Conservation (phyloP, 2,113 vertebrate genomes). For the Odocoileus hemionus region DNA sequence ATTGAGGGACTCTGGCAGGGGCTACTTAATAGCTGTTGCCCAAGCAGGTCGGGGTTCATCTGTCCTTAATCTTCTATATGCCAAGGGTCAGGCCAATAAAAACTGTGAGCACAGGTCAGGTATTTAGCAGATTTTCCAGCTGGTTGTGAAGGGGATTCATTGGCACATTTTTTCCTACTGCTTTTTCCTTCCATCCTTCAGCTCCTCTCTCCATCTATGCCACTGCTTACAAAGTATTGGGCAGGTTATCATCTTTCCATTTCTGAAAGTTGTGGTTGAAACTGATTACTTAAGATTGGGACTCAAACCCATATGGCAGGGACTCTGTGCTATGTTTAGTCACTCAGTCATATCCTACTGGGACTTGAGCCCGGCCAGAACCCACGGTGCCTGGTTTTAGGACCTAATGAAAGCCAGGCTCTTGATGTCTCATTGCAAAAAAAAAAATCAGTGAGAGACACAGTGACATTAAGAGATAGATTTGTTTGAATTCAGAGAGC, state of each 20-base stretch:
- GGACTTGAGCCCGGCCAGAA: fast-evolving
- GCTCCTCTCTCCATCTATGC: neutral
- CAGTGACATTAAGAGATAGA: neutral
- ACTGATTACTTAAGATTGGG: neutral
- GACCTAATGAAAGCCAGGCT: neutral
- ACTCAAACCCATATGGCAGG: neutral
- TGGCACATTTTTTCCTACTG: neutral
- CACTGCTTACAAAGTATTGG: neutral
- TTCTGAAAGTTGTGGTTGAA: neutral
- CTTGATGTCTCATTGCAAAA: neutral
- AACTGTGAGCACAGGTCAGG: neutral
- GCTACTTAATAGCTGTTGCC: neutral
- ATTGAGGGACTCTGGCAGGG: neutral
- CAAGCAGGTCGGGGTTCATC: neutral
- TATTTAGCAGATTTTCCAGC: neutral
- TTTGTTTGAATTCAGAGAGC: neutral
- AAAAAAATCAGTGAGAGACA: neutral
- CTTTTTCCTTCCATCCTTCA: neutral
- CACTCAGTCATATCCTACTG: neutral
- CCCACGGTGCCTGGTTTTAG: neutral
- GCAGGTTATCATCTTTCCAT: neutral
- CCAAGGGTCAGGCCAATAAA: neutral
- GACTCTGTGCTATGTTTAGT: neutral
- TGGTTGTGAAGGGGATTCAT: neutral
- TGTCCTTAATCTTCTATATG: neutral